A percentile compares a stretch with the other conserved stretches of the same genome.
Conservation (phyloP, 2,797 vertebrate species). For the Margarornis squamiger region DNA sequence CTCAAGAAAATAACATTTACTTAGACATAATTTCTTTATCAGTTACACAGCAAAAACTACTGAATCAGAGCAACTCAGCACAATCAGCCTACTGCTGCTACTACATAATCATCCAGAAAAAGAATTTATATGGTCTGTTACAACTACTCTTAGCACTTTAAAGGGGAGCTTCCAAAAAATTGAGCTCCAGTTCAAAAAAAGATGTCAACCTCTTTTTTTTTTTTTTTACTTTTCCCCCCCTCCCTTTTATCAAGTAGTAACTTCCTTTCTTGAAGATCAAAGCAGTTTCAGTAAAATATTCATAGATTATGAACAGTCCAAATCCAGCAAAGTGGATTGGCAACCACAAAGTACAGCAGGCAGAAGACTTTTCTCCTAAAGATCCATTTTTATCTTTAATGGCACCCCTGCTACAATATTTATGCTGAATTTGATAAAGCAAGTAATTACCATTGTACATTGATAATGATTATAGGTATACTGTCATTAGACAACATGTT, state of each 20-base stretch:
- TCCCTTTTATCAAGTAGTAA: neutral
- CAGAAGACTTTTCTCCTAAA: neutral
- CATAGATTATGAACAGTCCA: neutral
- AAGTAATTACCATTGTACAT: neutral
- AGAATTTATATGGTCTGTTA: neutral
- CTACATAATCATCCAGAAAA: neutral
- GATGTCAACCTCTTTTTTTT: rapidly evolving
- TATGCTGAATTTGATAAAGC: neutral
- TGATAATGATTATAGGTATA: neutral
- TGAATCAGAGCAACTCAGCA: neutral
- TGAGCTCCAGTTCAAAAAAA: neutral
- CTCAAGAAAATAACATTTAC: neutral
- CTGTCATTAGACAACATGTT: neutral
- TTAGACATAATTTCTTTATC: neutral
- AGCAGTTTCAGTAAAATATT: neutral
- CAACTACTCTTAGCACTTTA: neutral
- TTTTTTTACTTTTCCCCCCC: rapidly evolving
- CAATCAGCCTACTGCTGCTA: neutral
- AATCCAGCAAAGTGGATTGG: neutral
- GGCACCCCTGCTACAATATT: neutral
- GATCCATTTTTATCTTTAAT: neutral
- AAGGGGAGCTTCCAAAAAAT: neutral
- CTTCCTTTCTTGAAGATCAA: neutral
- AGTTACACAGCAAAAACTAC: neutral
- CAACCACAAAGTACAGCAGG: neutral